Evolutionary conservation across 2,797 vertebrate genomes (phyloP), one percentile per base, ranked within the genome.

Genomic region (Capromys pilorides): DNA sequence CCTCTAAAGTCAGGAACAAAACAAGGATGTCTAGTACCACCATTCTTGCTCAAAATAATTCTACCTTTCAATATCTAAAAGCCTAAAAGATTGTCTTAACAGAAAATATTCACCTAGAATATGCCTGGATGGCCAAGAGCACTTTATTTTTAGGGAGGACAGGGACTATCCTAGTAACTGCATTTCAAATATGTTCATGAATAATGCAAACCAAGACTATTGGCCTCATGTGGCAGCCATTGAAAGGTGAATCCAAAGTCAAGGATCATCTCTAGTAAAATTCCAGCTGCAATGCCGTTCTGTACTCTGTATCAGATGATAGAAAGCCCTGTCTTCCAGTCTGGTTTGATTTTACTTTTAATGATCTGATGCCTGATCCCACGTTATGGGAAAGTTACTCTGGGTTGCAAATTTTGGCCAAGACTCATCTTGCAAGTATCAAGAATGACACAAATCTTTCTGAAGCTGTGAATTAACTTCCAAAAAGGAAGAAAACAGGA

Each of bases 51-150:
- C 7, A 59, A 59, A 59, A 59, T 59, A 59, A 5, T 41, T 73
- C 67, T 71, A 57, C 13, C 33, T 86, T 86, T 92, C 33, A 86
- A 86, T 49, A 66, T 24, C 75, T 45, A 67, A 92, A 94, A 66
- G 22, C 36, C 64, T n/a, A 62, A 73, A 95, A 21, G 24, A 45
- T 59, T n/a, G 12, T 66, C 81, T 94, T 36, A 75, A 71, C 36
- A 82, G 73, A 78, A 83, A 94, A 78, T 82, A 24, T 66, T 88
- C 39, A 78, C n/a, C 67, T 19, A 88, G 24, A 81, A 90, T 73
- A 45, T 82, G 41, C n/a, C 21, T 61, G 24, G 14, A 36, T 73
- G 9, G 31, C 6, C 9, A 88, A 93, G 45, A 5, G 86, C 67
- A 71, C 16, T 33, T 59, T 86, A 21, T 33, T 85, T 89, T 54